Evolutionary conservation across 2,888 invertebrate species (phyloP).

Genomic region (Nycteola revayana): DNA sequence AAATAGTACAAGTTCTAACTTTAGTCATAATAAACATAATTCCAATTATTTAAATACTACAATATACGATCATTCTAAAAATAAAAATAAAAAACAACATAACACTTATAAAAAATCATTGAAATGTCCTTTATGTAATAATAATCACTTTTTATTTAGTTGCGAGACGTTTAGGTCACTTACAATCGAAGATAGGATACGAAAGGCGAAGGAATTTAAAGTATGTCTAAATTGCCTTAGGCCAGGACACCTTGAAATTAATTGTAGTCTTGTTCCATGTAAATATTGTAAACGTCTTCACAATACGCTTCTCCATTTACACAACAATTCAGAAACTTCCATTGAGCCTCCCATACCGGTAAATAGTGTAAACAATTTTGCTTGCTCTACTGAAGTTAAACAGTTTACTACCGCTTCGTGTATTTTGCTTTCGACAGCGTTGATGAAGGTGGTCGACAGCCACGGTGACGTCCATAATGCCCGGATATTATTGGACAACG

Average conservation of each 20-base stretch:
- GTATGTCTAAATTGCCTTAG: slow-evolving; percentile 1
- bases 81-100: neutral
- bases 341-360: neutral
- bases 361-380: neutral
- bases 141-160: neutral
- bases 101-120: neutral
- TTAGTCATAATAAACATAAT: neutral
- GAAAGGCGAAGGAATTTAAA: neutral
- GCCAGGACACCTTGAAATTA: neutral
- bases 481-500: neutral
- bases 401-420: neutral
- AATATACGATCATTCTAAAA: neutral
- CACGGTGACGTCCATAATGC: neutral
- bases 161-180: slow-evolving; percentile 1
- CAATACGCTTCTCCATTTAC: neutral
- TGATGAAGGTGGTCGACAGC: slow-evolving; percentile 11
- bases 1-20: neutral
- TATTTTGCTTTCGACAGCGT: slow-evolving; percentile 17
- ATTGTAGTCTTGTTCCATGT: neutral
- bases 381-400: neutral
- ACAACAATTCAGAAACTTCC: neutral
- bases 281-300: slow-evolving; percentile 2
- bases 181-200: neutral
- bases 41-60: neutral
- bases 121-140: slow-evolving; percentile 1